Conservation (phyloP, 2,113 vertebrate species). For the Pygoscelis antarcticus region DNA sequence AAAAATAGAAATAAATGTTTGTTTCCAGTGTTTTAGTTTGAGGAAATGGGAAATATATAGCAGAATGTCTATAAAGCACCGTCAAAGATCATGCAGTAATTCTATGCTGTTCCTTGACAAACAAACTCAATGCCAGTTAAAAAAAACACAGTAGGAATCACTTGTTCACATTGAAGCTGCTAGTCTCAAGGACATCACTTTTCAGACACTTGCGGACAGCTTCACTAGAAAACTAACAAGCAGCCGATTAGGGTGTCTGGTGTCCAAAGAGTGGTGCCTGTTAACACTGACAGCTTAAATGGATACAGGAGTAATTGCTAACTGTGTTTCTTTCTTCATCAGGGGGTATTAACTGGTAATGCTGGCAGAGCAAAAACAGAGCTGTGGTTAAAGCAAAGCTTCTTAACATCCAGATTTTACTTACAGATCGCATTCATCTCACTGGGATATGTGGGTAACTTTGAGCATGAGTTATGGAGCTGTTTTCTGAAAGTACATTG, state of each 20-base stretch:
- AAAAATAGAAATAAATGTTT: neutral
- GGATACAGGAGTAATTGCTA: neutral
- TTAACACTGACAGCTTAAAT: neutral
- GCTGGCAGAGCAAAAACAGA: neutral
- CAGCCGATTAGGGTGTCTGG: neutral
- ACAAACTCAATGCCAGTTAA: neutral
- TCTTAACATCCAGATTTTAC: neutral
- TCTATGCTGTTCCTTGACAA: neutral
- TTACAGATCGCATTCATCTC: neutral
- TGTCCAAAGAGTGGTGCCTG: neutral
- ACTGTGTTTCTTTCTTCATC: neutral
- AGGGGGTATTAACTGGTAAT: fast-evolving
- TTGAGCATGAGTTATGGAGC: neutral
- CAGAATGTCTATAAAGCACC: neutral
- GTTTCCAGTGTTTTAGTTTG: neutral
- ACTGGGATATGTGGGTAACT: neutral
- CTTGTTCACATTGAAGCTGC: neutral
- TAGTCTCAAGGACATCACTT: neutral
- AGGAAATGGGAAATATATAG: neutral
- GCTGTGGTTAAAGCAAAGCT: neutral
- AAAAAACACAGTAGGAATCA: neutral
- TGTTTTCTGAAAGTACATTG: neutral
- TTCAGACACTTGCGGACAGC: neutral
- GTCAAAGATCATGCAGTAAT: neutral
- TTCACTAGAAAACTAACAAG: neutral